phyloP scores from a whole-genome alignment of 2,113 vertebrate species.

The Paralichthys olivaceus region DNA sequence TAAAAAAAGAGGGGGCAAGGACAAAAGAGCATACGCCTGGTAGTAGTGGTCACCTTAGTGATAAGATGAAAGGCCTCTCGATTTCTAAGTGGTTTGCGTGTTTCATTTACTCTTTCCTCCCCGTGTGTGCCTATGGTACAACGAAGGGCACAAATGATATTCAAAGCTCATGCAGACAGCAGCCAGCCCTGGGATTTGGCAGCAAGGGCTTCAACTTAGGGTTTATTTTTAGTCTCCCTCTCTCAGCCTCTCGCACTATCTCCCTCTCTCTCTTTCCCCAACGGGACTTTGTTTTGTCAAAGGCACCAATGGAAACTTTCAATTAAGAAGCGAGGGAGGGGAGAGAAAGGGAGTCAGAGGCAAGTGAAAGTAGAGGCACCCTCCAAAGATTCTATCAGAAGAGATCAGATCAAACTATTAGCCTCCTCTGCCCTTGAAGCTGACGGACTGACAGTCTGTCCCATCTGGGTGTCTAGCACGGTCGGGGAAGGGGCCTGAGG shows the following conservation, averaged over 20 bases:
- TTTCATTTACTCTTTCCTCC: conserved; percentile 46
- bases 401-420: conserved; percentile 76
- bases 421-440: conserved; percentile 61
- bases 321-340: conserved; percentile 62
- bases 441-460: conserved; percentile 70
- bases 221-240: conserved; percentile 83
- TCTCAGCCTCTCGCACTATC: conserved; percentile 47
- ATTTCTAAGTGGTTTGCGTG: conserved; percentile 21
- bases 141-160: conserved; percentile 70
- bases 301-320: conserved; percentile 82
- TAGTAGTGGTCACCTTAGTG: conserved; percentile 57
- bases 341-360: conserved; percentile 54
- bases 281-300: conserved; percentile 74
- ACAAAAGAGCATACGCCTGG: conserved; percentile 50
- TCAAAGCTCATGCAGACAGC: conserved; percentile 81
- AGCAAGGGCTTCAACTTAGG: conserved; percentile 75
- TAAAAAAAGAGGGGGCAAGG: conserved; percentile 46
- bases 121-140: conserved; percentile 40
- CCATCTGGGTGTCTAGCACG: conserved; percentile 74
- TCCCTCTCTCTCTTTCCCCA: conserved; percentile 50
- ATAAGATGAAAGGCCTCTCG: conserved; percentile 50
- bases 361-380: conserved; percentile 58
- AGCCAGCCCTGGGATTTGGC: conserved; percentile 78
- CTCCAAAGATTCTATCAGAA: conserved; percentile 75
- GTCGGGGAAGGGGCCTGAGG: conserved; percentile 39